Conservation (phyloP, 2,888 invertebrate genomes). For the Octonoba sinensis region DNA sequence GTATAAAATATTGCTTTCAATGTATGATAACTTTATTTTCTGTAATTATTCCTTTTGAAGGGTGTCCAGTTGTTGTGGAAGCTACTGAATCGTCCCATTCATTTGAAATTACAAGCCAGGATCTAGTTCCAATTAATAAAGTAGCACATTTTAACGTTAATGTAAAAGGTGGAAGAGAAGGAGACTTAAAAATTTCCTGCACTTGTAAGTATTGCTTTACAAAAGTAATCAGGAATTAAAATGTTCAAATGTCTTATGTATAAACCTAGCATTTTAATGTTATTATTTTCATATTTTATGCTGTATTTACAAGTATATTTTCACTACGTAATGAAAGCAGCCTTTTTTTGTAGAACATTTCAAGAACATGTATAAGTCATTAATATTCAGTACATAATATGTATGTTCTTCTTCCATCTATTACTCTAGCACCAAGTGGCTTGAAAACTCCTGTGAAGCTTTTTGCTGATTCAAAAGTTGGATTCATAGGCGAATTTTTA, state of each 20-base stretch:
- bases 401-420: too few relatives aligned
- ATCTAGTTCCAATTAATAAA: constrained; percentile 87
- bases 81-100: constrained; percentile 84
- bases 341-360: too few relatives aligned
- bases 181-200: constrained; percentile 89
- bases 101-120: constrained; percentile 82
- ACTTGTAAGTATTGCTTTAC: constrained; percentile 73
- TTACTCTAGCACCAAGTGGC: constrained; percentile 76
- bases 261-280: too few relatives aligned
- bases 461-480: constrained; percentile 87
- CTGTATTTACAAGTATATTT: too few relatives aligned
- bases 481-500: constrained; percentile 91
- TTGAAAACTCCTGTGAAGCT: constrained; percentile 84
- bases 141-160: constrained; percentile 84
- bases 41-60: constrained; percentile 66
- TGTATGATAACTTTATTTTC: background rate
- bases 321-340: too few relatives aligned
- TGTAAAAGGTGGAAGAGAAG: constrained; percentile 79
- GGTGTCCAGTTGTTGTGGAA: constrained; percentile 88
- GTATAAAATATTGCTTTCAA: background rate
- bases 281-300: too few relatives aligned
- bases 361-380: too few relatives aligned
- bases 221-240: too few relatives aligned
- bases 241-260: too few relatives aligned
- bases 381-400: too few relatives aligned